phyloP scores from a whole-genome alignment of 2,797 vertebrate species.

The Myotis planiceps region DNA sequence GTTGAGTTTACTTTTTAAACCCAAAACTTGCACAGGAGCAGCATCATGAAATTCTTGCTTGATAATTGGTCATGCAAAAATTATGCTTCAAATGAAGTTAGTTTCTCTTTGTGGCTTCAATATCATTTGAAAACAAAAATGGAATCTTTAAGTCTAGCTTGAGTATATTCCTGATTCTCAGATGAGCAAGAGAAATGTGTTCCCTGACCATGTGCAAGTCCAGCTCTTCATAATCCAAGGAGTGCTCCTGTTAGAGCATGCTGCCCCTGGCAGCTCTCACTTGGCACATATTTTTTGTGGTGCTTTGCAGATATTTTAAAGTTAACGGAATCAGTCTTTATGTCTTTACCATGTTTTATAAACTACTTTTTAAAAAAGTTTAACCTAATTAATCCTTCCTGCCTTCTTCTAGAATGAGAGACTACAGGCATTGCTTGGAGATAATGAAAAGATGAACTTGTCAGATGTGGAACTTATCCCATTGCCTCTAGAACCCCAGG shows the following conservation, averaged over 20 bases:
- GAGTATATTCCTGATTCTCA: background rate
- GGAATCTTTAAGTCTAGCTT: background rate
- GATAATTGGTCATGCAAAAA: background rate
- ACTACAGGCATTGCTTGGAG: constrained; percentile 95
- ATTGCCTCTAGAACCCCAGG: constrained; percentile 96
- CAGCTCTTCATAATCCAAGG: background rate
- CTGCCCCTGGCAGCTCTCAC: background rate
- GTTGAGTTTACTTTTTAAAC: background rate
- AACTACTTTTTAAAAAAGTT: background rate
- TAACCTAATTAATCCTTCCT: constrained; percentile 25
- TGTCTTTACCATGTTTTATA: background rate
- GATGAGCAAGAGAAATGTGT: background rate
- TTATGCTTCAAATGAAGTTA: background rate
- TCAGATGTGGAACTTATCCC: constrained; percentile 97
- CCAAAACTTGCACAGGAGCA: background rate
- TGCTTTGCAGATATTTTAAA: background rate
- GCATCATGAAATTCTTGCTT: background rate
- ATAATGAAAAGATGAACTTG: constrained; percentile 98
- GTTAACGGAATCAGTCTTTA: background rate
- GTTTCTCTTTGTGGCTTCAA: constrained; percentile 13
- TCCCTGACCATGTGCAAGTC: background rate
- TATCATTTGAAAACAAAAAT: constrained; percentile 35
- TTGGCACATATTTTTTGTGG: background rate
- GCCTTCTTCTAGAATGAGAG: constrained; percentile 92
- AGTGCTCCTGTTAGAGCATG: background rate